Base-by-base conservation (phyloP, 2,113 vertebrate species). In the Chroicocephalus ridibundus region DNA sequence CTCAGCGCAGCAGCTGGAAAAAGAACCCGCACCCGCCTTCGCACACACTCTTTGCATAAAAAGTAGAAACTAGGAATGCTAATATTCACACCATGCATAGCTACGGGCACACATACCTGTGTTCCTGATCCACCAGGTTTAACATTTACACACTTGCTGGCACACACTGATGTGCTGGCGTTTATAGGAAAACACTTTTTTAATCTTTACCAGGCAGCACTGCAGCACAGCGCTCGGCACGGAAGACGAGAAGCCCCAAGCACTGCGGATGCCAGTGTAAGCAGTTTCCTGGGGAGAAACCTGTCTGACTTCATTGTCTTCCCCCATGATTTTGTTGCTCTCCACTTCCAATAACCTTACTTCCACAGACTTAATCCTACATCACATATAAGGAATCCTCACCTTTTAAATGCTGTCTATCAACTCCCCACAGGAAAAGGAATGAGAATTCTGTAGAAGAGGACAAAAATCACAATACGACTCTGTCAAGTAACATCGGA, bases 51-150 rank as follows among this genome's bases (percentile, higher is more conserved):
- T 42, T 66, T 32, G n/a, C 20, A 29, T 69, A 44, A 79, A 15
- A 68, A 74, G 46, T 15, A 54, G n/a, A 70, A 64, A 22, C 13
- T 18, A 57, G 14, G 20, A 64, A 21, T 44, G 10, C 60, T 64
- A 55, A 70, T 24, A 86, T 47, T 51, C 51, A 65, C 10, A 42
- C 19, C 27, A 20, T 5, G 11, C 13, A 15, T 6, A 88, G 70
- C n/a, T 31, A 64, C 14, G 32, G 26, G 27, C 0, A 0, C 6
- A 19, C 27, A n/a, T 10, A 49, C 31, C 32, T 49, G 27, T n/a
- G 29, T 54, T 69, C n/a, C 32, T 40, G 27, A 49, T 34, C 54
- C 44, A n/a, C 54, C 40, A 86, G 32, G 29, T 90, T 65, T 60
- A 82, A 55, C 38, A 34, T n/a, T 49, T 60, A 54, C 44, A 42